Evolutionary conservation across 92 coral and sea anemone genomes (phyloP), one percentile per base, ranked within the genome.

Genomic region (Parazoanthus atlanticus): DNA sequence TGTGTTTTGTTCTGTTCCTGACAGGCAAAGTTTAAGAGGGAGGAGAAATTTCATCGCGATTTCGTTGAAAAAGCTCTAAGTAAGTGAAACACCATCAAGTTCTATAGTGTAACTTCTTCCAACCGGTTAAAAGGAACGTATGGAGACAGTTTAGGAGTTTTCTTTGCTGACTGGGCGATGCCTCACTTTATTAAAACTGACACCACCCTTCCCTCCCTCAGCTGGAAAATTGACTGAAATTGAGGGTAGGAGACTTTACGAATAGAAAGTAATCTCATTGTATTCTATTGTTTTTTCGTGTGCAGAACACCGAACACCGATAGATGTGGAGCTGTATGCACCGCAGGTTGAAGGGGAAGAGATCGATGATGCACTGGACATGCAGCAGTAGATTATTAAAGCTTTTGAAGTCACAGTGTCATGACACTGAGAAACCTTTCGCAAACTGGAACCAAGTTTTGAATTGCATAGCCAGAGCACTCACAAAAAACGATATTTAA

Each of bases 1-100:
- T 8, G 15, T 33, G 36, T 52, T 32, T 88, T 40, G 70, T 70
- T 43, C 74, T 69, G 61, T 38, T 31, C 15, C 66, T 21, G 41
- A 16, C 91, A 96, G 99, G 98, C 95, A 73, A 96, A 96, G 73
- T 96, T 96, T 84, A 96, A 96, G 80, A 92, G 94, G 2, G 99
- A 96, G 76, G 99, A 96, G 83, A 96, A 95, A 87, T 32, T 79
- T 32, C 92, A 95, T 88, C 87, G 94, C n/a, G 89, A 89, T 72
- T 86, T 91, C 56, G 88, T 96, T 16, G 99, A 96, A 19, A 96
- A 93, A 89, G 99, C 98, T 1, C 86, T 96, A 32, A 88, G 99
- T 96, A 94, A 92, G 96, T 89, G 36, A 77, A 77, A n/a, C 54
- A 23, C 3, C 13, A 21, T 5, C 6, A 3, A 21, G 0, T 33